Base-by-base conservation (phyloP, 1,140 invertebrate genomes). In the Artemia franciscana region DNA sequence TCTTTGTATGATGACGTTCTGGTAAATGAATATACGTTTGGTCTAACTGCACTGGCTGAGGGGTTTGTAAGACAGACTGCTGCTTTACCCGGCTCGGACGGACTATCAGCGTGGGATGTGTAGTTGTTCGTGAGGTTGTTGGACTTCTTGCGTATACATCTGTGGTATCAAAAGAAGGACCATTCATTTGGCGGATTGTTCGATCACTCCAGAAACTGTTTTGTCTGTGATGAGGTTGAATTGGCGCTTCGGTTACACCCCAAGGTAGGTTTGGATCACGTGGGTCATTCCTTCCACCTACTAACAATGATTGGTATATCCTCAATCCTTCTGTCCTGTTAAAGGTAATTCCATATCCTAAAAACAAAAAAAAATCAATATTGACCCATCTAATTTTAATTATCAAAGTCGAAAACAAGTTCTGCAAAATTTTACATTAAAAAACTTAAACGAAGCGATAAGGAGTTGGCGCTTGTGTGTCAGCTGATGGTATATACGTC, bases 241-340 rank as follows among this genome's bases (percentile, higher is more conserved):
- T 57, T 18, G 62, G 58, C 3, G 62, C n/a, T 15, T 60, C 64
- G 5, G 64, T 63, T 12, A 26, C 56, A 12, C 25, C 62, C 63
- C 63, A 64, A 18, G 28, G 24, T 5, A 63, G 23, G 18, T 59
- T 56, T 15, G 58, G 23, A 30, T 27, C 24, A 7, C 56, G 1
- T n/a, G 62, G 62, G 24, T 65, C 62, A 12, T 58, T 58, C n/a
- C 58, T 59, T 5, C 58, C 57, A 12, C 56, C 63, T 7, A 60
- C 18, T 51, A 65, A 25, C 39, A 65, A 51, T 5, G 64, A 65
- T 57, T 60, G 58, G 25, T 63, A 65, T 25, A 60, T 64, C 51
- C 63, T 59, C 15, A 64, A 28, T 7, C 63, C 63, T 58, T 61
- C 60, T 2, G 63, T 64, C 7, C 63, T 59, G 60, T 64, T 64